Percentiles rank a stretch among this genome's conserved stretches.
Conservation (phyloP, 2,113 vertebrate species). For the Otocyon megalotis region DNA sequence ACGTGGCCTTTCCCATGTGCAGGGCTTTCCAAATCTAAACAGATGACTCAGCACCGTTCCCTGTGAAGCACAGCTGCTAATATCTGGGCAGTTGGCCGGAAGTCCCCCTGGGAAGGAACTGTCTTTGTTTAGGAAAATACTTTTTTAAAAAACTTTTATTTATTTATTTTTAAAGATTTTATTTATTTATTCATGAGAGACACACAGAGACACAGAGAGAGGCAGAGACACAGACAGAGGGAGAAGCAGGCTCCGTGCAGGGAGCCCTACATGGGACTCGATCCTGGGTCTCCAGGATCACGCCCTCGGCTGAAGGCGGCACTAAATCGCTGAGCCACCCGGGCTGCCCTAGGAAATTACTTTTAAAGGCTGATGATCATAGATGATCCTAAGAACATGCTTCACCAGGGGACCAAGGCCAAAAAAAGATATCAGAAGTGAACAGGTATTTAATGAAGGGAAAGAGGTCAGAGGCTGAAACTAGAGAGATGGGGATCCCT, state of each 20-base stretch:
- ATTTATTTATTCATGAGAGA: too few relatives aligned
- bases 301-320: too few relatives aligned
- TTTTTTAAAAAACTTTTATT: too few relatives aligned
- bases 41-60: fast-evolving
- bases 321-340: too few relatives aligned
- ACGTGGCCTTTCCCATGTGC: neutral
- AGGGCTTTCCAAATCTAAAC: neutral
- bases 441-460: neutral
- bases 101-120: neutral
- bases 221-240: too few relatives aligned
- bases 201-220: too few relatives aligned
- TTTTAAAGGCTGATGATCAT: neutral
- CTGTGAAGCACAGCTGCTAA: fast-evolving
- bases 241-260: too few relatives aligned
- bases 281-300: too few relatives aligned
- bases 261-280: too few relatives aligned
- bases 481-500: neutral
- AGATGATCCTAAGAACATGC: neutral
- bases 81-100: neutral
- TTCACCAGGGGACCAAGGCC: neutral
- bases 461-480: neutral
- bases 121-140: neutral
- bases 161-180: too few relatives aligned
- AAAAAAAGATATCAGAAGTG: neutral
- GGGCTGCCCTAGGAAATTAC: neutral